These are phyloP conservation scores for Acinonyx jubatus DNA, from an alignment of 2,113 vertebrate genomes.

Conservation along the genomic window DNA sequence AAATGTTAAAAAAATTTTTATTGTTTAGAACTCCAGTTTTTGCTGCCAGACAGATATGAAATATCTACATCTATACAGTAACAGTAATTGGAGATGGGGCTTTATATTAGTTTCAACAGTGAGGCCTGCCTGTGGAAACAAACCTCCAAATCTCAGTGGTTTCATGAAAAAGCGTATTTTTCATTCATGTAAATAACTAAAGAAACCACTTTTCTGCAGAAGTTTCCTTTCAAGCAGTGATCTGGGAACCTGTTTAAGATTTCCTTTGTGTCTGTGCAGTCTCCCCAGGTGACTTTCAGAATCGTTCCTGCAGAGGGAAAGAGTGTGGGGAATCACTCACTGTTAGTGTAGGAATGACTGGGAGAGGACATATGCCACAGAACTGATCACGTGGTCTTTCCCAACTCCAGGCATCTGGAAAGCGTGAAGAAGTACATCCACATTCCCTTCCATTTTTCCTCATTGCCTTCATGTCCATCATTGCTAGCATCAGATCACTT, in stretches of 20 bases:
- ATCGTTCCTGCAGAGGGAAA: neutral
- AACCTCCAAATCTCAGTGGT: neutral
- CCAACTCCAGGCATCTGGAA: too few species aligned
- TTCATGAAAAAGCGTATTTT: neutral
- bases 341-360: neutral
- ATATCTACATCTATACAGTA: neutral
- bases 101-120: neutral
- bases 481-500: neutral
- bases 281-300: neutral
- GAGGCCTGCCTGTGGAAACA: neutral
- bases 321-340: neutral
- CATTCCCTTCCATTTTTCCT: neutral
- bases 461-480: neutral
- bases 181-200: neutral
- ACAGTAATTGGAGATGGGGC: neutral
- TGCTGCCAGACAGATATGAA: neutral
- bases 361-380: neutral
- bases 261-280: neutral
- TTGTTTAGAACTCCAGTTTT: neutral
- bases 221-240: neutral
- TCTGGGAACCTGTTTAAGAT: neutral
- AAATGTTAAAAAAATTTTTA: too few species aligned
- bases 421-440: rapidly evolving
- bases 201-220: neutral
- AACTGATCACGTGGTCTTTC: neutral